phyloP scores from a whole-genome alignment of 2,113 vertebrate genomes.

The Accipiter cooperii region DNA sequence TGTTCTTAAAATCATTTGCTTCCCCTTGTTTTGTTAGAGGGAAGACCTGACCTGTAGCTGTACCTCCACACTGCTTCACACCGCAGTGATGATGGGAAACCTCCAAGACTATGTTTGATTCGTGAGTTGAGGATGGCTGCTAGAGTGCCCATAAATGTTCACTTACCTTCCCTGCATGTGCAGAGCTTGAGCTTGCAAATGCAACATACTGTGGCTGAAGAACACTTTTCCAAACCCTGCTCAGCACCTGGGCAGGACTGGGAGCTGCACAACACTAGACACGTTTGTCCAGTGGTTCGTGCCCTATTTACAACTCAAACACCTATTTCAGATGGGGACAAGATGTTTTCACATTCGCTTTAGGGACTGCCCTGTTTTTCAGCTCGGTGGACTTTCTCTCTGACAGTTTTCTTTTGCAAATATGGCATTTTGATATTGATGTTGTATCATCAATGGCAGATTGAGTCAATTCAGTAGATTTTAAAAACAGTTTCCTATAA shows the following conservation, averaged over 20 bases:
- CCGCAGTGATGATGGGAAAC: neutral
- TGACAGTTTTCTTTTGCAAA: neutral
- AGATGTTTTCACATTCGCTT: neutral
- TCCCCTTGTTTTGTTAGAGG: neutral
- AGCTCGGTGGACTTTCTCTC: neutral
- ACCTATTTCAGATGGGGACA: neutral
- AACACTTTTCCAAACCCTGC: neutral
- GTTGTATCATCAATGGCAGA: neutral
- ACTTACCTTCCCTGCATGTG: fast-evolving
- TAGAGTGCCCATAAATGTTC: neutral
- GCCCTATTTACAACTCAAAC: neutral
- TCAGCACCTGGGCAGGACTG: fast-evolving
- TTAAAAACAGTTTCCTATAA: neutral
- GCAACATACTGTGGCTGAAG: neutral
- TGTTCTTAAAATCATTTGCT: neutral
- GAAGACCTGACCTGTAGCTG: neutral
- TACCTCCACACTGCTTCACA: neutral
- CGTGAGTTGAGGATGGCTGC: fast-evolving
- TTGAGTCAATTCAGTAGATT: neutral
- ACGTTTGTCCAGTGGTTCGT: neutral
- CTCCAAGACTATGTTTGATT: neutral
- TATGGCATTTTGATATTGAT: neutral
- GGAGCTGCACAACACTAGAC: neutral
- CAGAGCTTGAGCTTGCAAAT: neutral
- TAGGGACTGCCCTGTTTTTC: neutral